These are phyloP conservation scores for Vanessa cardui DNA, from an alignment of 2,888 invertebrate species.

Conservation along the genomic window DNA sequence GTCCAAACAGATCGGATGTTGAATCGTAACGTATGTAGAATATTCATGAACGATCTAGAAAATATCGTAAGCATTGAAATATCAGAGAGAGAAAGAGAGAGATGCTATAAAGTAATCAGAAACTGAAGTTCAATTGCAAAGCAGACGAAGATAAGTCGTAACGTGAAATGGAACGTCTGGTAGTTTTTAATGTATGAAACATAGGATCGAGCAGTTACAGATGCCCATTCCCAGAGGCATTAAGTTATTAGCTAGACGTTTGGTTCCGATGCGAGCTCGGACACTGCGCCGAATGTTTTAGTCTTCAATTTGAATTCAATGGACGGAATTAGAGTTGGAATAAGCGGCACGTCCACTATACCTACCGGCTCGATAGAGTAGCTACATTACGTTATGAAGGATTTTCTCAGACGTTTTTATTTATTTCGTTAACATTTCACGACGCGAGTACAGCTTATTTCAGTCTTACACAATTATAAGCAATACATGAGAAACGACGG, in stretches of 20 bases:
- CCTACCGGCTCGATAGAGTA: conserved; percentile 63
- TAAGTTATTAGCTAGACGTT: conserved; percentile 78
- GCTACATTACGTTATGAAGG: conserved; percentile 57
- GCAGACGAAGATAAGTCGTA: conserved; percentile 45
- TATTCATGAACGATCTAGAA: conserved; percentile 62
- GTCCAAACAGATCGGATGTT: conserved; percentile 46
- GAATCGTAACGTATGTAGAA: conserved; percentile 63
- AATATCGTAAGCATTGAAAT: conserved; percentile 54
- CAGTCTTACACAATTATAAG: too few relatives aligned
- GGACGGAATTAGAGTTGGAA: conserved; percentile 65
- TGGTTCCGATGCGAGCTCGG: conserved; percentile 64
- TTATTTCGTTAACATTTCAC: not conserved
- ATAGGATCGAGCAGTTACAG: conserved; percentile 50
- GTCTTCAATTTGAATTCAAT: conserved; percentile 81
- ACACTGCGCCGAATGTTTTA: conserved; percentile 65
- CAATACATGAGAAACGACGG: too few relatives aligned
- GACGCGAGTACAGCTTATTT: too few relatives aligned
- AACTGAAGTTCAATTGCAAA: conserved; percentile 44
- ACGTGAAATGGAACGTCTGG: conserved; percentile 45
- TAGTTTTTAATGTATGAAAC: conserved; percentile 50
- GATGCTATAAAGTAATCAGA: conserved; percentile 49
- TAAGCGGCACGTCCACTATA: conserved; percentile 56
- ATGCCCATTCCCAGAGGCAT: conserved; percentile 75
- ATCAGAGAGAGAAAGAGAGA: conserved; percentile 20
- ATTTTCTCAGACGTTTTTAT: conserved; percentile 26